These are phyloP conservation scores for Catostylus mosaicus DNA, from an alignment of 30 jellyfish, hydroid and myxozoan species.

Conservation along the genomic window DNA sequence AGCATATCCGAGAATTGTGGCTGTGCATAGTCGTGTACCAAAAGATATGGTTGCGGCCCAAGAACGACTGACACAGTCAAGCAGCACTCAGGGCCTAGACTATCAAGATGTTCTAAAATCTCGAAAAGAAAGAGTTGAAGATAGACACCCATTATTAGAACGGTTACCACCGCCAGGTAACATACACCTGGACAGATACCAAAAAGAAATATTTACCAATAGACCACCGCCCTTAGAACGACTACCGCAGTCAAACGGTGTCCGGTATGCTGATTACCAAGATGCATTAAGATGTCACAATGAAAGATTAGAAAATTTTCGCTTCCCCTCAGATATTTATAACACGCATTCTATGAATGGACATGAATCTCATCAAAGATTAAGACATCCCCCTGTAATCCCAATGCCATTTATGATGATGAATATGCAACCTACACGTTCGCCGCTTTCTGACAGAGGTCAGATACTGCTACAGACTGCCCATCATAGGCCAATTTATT, in stretches of 20 bases:
- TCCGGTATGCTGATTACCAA: neutral
- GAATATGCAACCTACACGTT: neutral
- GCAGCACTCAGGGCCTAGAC: neutral
- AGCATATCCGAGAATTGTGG: slow-evolving; percentile 32
- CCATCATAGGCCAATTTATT: neutral
- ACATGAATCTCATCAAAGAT: neutral
- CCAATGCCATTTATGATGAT: neutral
- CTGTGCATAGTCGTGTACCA: slow-evolving; percentile 28
- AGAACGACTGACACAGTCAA: neutral
- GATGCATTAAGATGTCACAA: neutral
- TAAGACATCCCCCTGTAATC: neutral
- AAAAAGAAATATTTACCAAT: neutral
- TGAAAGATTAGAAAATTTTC: neutral
- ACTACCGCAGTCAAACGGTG: neutral
- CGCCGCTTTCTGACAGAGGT: neutral
- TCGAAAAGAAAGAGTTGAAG: neutral
- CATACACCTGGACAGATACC: too few relatives aligned
- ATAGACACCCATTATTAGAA: too few relatives aligned
- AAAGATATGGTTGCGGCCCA: neutral
- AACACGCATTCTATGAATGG: neutral
- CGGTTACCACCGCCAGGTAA: too few relatives aligned
- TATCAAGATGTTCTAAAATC: too few relatives aligned
- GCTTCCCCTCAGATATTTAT: neutral
- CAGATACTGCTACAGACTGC: neutral
- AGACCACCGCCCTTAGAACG: neutral